Base-by-base conservation (phyloP, 1,140 invertebrate genomes). In the Lepidurus arcticus region DNA sequence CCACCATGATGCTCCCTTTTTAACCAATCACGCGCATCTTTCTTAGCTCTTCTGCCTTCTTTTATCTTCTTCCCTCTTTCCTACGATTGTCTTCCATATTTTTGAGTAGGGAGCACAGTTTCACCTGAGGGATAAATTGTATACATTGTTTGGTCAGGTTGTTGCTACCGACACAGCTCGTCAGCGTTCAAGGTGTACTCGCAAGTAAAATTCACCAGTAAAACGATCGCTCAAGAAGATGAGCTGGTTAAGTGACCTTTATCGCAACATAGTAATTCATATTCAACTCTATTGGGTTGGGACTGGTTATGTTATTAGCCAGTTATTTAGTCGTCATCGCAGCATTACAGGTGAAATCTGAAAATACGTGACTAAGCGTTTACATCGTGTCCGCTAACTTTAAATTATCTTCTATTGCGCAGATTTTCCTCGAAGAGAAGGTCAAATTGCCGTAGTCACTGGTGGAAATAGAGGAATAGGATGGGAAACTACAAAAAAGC, bases 381-480 rank as follows among this genome's bases (percentile, higher is more conserved):
- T 34, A 34, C 34, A 34, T 34, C 26, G 34, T 34, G 34, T 34
- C 34, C 34, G 3, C 53, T 65, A 65, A 65, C 21, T 76, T 73
- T 34, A 34, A 34, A 34, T 79, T 79, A 75, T 78, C 24, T 16
- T 77, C 83, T 81, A 80, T 45, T 82, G 85, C 86, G 47, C 81
- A 91, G 90, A 88, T 80, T 84, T 90, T 77, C 85, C 86, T 21
- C 83, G 85, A 53, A 87, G 88, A 84, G 84, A 84, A 42, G 90
- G 89, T 65, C 89, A 90, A 86, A 87, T 94, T 73, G 94, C 92
- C 73, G 90, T 97, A 80, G 90, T 97, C 73, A 97, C 95, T 9
- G 95, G 95, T 78, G 95, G 94, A 11, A 90, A 92, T 42, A 86
- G 92, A 81, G 95, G 95, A 21, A 96, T 98, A 82, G 95, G 94